Evolutionary conservation across 2,113 vertebrate genomes (phyloP), one percentile per base, ranked within the genome.

Genomic region (Phaetusa simplex): DNA sequence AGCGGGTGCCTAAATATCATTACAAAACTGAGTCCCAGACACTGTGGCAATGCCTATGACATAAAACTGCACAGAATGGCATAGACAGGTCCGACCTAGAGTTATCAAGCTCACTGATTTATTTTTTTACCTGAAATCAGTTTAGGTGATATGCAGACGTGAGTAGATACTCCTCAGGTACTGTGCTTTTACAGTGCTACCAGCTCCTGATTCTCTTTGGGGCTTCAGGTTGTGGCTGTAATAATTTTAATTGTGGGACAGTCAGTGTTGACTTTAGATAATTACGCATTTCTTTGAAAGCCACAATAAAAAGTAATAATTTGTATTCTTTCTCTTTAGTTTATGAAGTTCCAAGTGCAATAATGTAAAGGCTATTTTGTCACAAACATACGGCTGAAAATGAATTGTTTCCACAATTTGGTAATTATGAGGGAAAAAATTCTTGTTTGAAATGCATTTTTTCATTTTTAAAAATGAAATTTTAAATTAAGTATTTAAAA

Each of bases 1-100:
- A 36, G 8, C 13, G 18, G 3, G 12, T 55, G 17, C 52, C 38
- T 73, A 32, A 82, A n/a, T 27, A 7, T 10, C 53, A 47, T 40
- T 19, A 17, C 4, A 38, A 49, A 79, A 14, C 10, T 47, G 34
- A 76, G 26, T 32, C 13, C 9, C 22, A 50, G 42, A 18, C 13
- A 42, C 16, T 64, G 6, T 2, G 59, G 27, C 9, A 66, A 65
- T 49, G 24, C 49, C 16, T 40, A 1, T 42, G 29, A 40, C 18
- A 9, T 32, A 29, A 74, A 88, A 50, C 21, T 30, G 16, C 27
- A 19, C 15, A 69, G 34, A 69, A 78, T 4, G 9, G 69, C 91
- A n/a, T 4, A 78, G 34, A 45, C 0, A 0, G 5, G 5, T 42
- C 50, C 12, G 81, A 4, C 17, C 19, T 29, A 5, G 19, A 84